Base-by-base conservation (phyloP, 2,797 vertebrate genomes). In the Lindbergichthys nudifrons region DNA sequence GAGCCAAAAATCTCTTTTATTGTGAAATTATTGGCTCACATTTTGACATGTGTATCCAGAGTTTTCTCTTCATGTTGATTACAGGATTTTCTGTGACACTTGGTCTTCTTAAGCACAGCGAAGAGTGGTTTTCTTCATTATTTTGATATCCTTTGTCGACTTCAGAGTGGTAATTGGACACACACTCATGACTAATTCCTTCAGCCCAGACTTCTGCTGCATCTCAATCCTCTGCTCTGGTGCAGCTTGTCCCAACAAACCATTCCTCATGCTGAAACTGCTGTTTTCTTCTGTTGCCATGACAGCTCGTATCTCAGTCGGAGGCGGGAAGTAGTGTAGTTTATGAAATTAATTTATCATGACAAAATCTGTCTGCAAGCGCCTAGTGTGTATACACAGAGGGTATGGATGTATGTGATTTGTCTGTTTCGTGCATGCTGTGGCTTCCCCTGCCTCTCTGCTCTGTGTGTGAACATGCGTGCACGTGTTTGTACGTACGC, bases 201-300 rank as follows among this genome's bases (percentile, higher is more conserved):
- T 76, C 73, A 68, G 67, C 75, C 64, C 64, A 60, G 79, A 77
- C 64, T 70, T 78, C 74, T 48, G 83, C 85, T 67, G 81, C 77
- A 83, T 85, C 82, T 88, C 82, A 71, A 79, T 89, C 75, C 76
- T 66, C 65, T 50, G 70, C 83, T 88, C 70, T 60, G 72, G 72
- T 77, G 83, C 60, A 13, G 79, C 75, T 86, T 62, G 73, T 87
- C 76, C 74, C 73, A 52, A 82, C 86, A 77, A 80, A 85, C 79
- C 81, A 70, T 56, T 62, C 65, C 68, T 61, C 30, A 9, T 10
- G 69, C 83, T 51, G 60, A 63, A 56, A 68, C 80, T n/a, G 9
- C 80, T 84, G 78, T 85, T 87, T 86, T 80, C 80, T 52, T 81
- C 76, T 72, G 90, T 92, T 89, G 75, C 85, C 82, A 89, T 87